Percentiles rank a stretch among this genome's conserved stretches.
Conservation (phyloP, 2,888 invertebrate genomes). For the Cantharis flavilabris region DNA sequence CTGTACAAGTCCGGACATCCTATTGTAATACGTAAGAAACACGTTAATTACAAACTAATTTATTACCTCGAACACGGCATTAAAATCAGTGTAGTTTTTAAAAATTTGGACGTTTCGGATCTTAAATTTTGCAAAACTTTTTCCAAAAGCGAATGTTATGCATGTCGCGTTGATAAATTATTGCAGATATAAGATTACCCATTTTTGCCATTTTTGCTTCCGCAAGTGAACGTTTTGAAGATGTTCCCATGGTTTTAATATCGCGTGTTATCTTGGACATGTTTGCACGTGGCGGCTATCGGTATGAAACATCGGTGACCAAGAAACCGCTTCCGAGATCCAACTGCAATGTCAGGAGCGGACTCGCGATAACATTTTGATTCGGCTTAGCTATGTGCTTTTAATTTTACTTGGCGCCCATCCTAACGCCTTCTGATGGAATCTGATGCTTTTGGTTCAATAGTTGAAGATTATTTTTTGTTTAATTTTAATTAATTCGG, state of each 20-base stretch:
- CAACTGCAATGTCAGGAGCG: neutral
- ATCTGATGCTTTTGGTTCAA: too few species aligned
- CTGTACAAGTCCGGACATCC: slow-evolving; percentile 40
- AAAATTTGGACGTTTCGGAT: too few species aligned
- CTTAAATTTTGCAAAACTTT: neutral
- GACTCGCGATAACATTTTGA: neutral
- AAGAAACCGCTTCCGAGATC: slow-evolving; percentile 33
- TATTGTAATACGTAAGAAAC: slow-evolving; percentile 39
- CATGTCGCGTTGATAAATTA: neutral
- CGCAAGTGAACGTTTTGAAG: slow-evolving; percentile 26
- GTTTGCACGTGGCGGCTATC: slow-evolving; percentile 54
- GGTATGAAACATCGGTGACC: slow-evolving; percentile 45
- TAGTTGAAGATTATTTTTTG: neutral
- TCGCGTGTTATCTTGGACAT: slow-evolving; percentile 43
- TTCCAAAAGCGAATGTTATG: neutral
- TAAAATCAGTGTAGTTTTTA: neutral
- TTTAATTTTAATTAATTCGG: neutral
- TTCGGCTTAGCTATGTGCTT: too few species aligned
- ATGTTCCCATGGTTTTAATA: slow-evolving; percentile 39
- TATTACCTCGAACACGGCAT: slow-evolving; percentile 16
- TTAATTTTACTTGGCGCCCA: too few species aligned
- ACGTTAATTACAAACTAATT: slow-evolving; percentile 36
- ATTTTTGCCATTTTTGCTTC: neutral
- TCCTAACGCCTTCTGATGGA: too few species aligned
- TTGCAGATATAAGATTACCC: neutral